A percentile compares a stretch with the other conserved stretches of the same genome.
Conservation (phyloP, 2,113 vertebrate species). For the Protomyctophum bolini region DNA sequence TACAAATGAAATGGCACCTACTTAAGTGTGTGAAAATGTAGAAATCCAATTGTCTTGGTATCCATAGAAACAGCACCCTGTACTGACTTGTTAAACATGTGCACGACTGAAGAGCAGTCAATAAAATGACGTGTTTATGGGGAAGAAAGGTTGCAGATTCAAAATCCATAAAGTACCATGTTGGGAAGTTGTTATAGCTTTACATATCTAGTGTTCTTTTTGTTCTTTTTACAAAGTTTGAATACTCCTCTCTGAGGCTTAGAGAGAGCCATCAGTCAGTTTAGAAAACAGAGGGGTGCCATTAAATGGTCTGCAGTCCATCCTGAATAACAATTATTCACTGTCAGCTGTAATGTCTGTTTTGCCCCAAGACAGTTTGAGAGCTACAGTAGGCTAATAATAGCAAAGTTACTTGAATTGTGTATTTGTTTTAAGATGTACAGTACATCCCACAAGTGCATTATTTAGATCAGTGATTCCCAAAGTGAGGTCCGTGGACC, state of each 20-base stretch:
- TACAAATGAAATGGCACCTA: too few species aligned
- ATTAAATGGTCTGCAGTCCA: constrained; percentile 13
- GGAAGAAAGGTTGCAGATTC: not conserved
- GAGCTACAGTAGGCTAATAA: constrained; percentile 21
- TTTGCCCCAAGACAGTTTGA: constrained; percentile 19
- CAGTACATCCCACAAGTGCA: not conserved
- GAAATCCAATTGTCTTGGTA: too few species aligned
- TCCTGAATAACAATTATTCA: constrained; percentile 45
- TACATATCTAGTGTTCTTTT: too few species aligned
- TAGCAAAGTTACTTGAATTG: constrained; percentile 32
- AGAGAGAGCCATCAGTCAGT: too few species aligned
- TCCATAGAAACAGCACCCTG: too few species aligned
- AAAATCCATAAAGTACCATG: not conserved
- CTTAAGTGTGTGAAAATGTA: too few species aligned
- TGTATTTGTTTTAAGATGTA: constrained; percentile 15
- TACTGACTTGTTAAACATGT: too few species aligned
- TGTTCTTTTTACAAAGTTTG: too few species aligned
- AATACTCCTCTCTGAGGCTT: too few species aligned
- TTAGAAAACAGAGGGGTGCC: too few species aligned
- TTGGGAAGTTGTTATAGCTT: not conserved
- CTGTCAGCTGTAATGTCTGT: constrained; percentile 12
- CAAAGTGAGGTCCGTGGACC: too few species aligned
- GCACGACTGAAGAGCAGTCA: too few species aligned
- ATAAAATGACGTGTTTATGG: not conserved
- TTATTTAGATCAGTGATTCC: not conserved